Conservation (phyloP, 2,797 vertebrate genomes). For the Naso thynnoides region DNA sequence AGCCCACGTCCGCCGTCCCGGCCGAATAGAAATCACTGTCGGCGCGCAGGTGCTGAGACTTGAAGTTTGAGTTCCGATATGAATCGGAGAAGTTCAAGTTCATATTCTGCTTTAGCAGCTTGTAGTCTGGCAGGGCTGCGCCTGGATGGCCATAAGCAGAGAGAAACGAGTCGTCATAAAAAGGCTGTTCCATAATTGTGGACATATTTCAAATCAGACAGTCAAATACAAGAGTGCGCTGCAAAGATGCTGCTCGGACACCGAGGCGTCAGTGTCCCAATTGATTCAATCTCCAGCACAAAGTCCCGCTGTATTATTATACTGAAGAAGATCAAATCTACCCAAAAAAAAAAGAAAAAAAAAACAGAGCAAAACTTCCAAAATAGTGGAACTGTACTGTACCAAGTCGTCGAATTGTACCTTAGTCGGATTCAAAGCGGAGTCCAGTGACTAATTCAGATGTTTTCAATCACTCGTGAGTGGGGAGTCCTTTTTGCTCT, state of each 20-base stretch:
- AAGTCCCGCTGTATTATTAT: slow-evolving; percentile 80
- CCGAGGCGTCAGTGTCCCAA: slow-evolving; percentile 77
- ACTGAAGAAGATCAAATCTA: slow-evolving; percentile 78
- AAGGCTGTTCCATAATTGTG: slow-evolving; percentile 97
- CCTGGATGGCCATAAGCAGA: slow-evolving; percentile 90
- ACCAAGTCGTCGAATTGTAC: slow-evolving; percentile 85
- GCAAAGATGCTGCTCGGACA: slow-evolving; percentile 64
- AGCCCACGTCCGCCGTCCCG: slow-evolving; percentile 79
- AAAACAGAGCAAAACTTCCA: slow-evolving; percentile 84
- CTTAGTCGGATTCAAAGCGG: slow-evolving; percentile 81
- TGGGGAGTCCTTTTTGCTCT: slow-evolving; percentile 46
- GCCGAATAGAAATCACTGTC: slow-evolving; percentile 85
- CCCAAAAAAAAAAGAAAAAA: slow-evolving; percentile 82
- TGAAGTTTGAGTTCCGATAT: slow-evolving; percentile 89
- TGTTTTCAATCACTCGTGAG: slow-evolving; percentile 74
- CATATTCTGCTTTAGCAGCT: slow-evolving; percentile 90
- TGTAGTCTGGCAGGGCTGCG: slow-evolving; percentile 90
- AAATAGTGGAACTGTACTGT: slow-evolving; percentile 87
- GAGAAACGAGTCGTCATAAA: slow-evolving; percentile 96
- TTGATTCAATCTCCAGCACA: slow-evolving; percentile 73
- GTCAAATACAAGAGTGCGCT: slow-evolving; percentile 78
- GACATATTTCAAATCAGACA: slow-evolving; percentile 89
- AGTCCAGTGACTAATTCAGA: slow-evolving; percentile 81
- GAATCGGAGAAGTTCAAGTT: slow-evolving; percentile 90
- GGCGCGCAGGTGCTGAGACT: slow-evolving; percentile 84